A percentile compares a stretch with the other conserved stretches of the same genome.
These are phyloP conservation scores for Eupeodes luniger DNA, from an alignment of 2,888 invertebrate genomes.

Conservation along the genomic window DNA sequence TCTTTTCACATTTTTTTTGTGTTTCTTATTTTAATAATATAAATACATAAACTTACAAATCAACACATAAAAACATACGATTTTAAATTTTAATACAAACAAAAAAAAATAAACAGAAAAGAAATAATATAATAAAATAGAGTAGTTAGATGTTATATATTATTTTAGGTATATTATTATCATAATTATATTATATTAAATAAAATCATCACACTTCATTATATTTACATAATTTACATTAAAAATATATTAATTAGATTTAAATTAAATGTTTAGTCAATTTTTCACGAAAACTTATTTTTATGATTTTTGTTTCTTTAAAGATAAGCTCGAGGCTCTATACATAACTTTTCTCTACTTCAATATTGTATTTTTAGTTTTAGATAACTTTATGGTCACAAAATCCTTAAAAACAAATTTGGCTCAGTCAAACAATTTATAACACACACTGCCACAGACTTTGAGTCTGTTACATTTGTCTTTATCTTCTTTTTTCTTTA, in stretches of 20 bases:
- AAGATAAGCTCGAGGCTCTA: background rate
- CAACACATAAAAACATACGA: slow-evolving; percentile 54
- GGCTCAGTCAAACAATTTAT: slow-evolving; percentile 69
- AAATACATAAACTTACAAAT: slow-evolving; percentile 69
- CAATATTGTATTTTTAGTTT: background rate
- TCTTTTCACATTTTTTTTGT: slow-evolving; percentile 19
- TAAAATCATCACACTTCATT: slow-evolving; percentile 26
- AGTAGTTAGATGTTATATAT: background rate
- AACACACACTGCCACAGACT: slow-evolving; percentile 50
- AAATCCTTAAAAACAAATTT: slow-evolving; percentile 68
- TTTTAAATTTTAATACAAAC: slow-evolving; percentile 44
- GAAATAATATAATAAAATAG: slow-evolving; percentile 5
- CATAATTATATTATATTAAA: background rate
- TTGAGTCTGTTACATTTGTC: slow-evolving; percentile 39
- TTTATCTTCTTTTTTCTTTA: slow-evolving; percentile 13
- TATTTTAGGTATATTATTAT: background rate
- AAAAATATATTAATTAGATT: slow-evolving; percentile 20
- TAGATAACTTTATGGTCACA: slow-evolving; percentile 58
- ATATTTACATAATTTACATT: slow-evolving; percentile 35
- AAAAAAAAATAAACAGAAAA: slow-evolving; percentile 37
- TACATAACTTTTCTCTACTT: background rate
- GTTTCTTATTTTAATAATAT: slow-evolving; percentile 48
- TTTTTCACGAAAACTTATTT: background rate
- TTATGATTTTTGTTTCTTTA: background rate
- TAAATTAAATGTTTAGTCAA: background rate